Conservation (phyloP, 1,140 invertebrate species). For the Drosophila grimshawi region DNA sequence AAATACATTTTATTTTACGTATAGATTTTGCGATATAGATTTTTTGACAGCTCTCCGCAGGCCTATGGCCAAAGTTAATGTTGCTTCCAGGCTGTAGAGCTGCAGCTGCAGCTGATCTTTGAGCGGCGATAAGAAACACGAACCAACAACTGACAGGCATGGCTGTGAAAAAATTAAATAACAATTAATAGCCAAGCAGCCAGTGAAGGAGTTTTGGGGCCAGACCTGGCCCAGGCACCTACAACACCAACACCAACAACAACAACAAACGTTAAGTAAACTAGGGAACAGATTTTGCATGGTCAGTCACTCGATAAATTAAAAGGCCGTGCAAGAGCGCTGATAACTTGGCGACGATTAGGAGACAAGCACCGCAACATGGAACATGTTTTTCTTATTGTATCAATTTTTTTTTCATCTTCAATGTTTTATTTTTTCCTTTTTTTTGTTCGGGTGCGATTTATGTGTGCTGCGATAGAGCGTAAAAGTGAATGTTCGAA, state of each 20-base stretch:
- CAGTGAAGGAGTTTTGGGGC: slow-evolving; percentile 1
- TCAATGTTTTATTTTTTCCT: slow-evolving; percentile 5
- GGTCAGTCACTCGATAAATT: slow-evolving; percentile 57
- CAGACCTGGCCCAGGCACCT: neutral
- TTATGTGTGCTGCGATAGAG: slow-evolving; percentile 67
- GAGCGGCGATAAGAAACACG: slow-evolving; percentile 49
- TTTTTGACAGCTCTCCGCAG: slow-evolving; percentile 43
- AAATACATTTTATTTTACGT: slow-evolving; percentile 39
- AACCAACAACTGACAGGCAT: slow-evolving; percentile 26
- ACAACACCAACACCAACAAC: neutral
- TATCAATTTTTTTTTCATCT: slow-evolving; percentile 22
- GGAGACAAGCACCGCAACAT: slow-evolving; percentile 41
- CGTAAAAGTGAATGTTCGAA: slow-evolving; percentile 76
- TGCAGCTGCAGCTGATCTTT: slow-evolving; percentile 47
- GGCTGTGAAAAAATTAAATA: slow-evolving; percentile 59
- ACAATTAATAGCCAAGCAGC: slow-evolving; percentile 67
- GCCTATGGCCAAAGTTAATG: slow-evolving; percentile 2
- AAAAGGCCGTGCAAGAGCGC: slow-evolving; percentile 39
- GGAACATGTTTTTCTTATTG: slow-evolving; percentile 52
- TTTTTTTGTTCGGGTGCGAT: slow-evolving; percentile 30
- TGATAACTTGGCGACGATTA: slow-evolving; percentile 68
- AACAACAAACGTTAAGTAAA: too few relatives aligned
- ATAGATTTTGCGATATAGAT: slow-evolving; percentile 43
- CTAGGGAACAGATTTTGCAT: slow-evolving; percentile 45
- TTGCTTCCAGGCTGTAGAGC: slow-evolving; percentile 41